Evolutionary conservation across 2,888 invertebrate genomes (phyloP), one percentile per base, ranked within the genome.

Genomic region (Euproctis similis): DNA sequence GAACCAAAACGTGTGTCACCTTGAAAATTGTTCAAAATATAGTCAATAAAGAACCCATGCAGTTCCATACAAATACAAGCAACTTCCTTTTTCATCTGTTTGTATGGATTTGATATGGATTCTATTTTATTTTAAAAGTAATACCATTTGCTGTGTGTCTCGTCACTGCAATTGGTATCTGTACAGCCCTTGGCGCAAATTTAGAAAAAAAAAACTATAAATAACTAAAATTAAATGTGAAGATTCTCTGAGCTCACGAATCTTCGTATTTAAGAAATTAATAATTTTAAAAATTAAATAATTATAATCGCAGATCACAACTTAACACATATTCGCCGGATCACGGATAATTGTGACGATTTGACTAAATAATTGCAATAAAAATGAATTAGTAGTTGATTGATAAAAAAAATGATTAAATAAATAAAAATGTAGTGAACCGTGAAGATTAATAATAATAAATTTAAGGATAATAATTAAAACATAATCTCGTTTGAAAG

Each of bases 241-340:
- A 73, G 71, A 73, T 74, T 75, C 74, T 60, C 48, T 49, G 82
- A 84, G 82, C 82, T 84, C 82, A 65, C 58, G 78, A 69, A 69
- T 74, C 70, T 76, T 71, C 59, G 59, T 68, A 72, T 81, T 82
- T 77, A 66, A 72, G 57, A 46, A 34, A n/a, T n/a, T 42, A 42
- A 41, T 48, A 50, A 54, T 60, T 48, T 60, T 60, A 61, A 53
- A n/a, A 59, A 63, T 56, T 67, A 71, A n/a, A n/a, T 81, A 78
- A 76, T 76, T 73, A 67, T 61, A 72, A 71, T 78, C 72, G 80
- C 77, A 73, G 59, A 73, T 81, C 81, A 84, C 82, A 82, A 84
- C 76, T 81, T 84, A 80, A 74, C 71, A 75, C 52, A 54, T 81
- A 72, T 78, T 78, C 67, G 77, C 70, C 55, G 72, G 56, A 66